Base-by-base conservation (phyloP, 2,797 vertebrate genomes). In the Oryzias sinensis region DNA sequence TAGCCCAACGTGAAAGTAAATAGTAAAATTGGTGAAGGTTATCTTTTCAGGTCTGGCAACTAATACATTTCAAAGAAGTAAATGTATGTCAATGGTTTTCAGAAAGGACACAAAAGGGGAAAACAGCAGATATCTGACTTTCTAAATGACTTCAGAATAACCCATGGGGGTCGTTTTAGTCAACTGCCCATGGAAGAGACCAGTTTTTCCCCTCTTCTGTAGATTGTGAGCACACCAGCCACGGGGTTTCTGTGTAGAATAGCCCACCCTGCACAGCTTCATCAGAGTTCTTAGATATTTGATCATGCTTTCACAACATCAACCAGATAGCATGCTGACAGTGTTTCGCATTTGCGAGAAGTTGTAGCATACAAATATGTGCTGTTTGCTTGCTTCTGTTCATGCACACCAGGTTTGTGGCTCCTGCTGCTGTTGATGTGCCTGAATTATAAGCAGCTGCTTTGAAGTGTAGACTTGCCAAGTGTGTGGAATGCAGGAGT, bases 221-320 rank as follows among this genome's bases (percentile, higher is more conserved):
- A 63, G 59, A 57, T 24, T 57, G 25, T 33, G 43, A 33, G 43
- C 63, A 49, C 62, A 20, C 24, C 41, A 56, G 41, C 53, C 54
- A 24, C 20, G 25, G 42, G 72, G 59, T 47, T 55, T 62, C 62
- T 74, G 64, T 70, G 62, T 53, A 29, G 58, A 79, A 73, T 47
- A 61, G 63, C 74, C 56, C 68, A 7, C 33, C 82, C 73, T 1
- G 56, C 72, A 51, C 62, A 65, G 66, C 68, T 61, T 78, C 70
- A 84, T 86, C 78, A 79, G 67, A 62, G 52, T 27, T 2, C 54
- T 56, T 56, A 43, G 60, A 56, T 53, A 56, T 76, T 74, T 54
- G 50, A 42, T 65, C 62, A 65, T 56, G 59, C 54, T 43, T 74
- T 49, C 43, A 16, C 50, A 49, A 72, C 63, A 67, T 66, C 64